These are phyloP conservation scores for Lacerta agilis DNA, from an alignment of 2,797 vertebrate species.

Conservation along the genomic window DNA sequence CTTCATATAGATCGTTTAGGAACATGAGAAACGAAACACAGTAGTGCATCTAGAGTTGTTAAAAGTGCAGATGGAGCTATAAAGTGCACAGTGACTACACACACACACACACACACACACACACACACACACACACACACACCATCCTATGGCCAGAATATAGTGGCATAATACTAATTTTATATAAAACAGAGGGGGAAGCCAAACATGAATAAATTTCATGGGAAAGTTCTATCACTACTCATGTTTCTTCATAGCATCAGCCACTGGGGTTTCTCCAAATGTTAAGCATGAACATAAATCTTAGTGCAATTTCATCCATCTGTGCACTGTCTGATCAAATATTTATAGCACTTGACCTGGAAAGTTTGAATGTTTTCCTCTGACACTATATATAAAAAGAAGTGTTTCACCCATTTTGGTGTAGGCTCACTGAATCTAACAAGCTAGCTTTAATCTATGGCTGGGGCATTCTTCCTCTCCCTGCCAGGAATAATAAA, in stretches of 20 bases:
- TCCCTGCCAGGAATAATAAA: conserved; percentile 4
- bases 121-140: too few species aligned
- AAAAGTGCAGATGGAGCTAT: not conserved
- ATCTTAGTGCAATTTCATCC: not conserved
- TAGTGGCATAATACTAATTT: too few species aligned
- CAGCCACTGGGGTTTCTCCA: not conserved
- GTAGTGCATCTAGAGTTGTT: too few species aligned
- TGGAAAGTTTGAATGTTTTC: conserved; percentile 14
- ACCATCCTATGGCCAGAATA: not conserved
- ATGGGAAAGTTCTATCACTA: not conserved
- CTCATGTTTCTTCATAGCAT: not conserved
- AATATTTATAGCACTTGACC: conserved; percentile 5
- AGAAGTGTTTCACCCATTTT: not conserved
- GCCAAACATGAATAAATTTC: not conserved
- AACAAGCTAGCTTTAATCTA: not conserved
- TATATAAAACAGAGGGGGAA: too few species aligned
- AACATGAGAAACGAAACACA: too few species aligned
- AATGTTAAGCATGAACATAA: not conserved
- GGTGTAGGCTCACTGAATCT: not conserved
- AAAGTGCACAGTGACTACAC: not conserved
- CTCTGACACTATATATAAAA: not conserved
- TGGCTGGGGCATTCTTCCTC: not conserved
- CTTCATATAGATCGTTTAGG: too few species aligned
- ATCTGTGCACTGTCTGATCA: not conserved
- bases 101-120: too few species aligned